phyloP scores from a whole-genome alignment of 2,113 vertebrate species.

The Glareola pratincola region DNA sequence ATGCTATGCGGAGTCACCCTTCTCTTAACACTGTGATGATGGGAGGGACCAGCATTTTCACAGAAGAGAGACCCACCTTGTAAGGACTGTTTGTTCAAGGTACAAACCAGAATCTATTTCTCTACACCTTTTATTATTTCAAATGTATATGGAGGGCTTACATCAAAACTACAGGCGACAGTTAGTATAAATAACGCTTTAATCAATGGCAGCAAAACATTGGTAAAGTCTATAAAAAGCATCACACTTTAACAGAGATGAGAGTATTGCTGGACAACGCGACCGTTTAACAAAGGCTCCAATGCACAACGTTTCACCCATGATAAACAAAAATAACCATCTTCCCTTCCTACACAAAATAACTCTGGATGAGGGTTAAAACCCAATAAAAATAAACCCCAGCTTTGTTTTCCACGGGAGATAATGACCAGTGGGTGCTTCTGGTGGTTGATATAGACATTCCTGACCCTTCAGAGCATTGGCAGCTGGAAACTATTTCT shows the following conservation, averaged over 20 bases:
- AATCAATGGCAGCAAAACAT: conserved; percentile 75
- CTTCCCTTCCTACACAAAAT: neutral
- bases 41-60: conserved; percentile 29
- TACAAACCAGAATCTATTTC: conserved; percentile 64
- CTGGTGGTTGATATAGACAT: neutral
- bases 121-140: conserved; percentile 73
- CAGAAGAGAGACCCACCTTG: conserved; percentile 9
- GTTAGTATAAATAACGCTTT: conserved; percentile 79
- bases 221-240: conserved; percentile 67
- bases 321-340: conserved; percentile 16
- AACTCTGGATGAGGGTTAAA: neutral
- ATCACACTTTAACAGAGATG: conserved; percentile 60
- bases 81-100: conserved; percentile 60
- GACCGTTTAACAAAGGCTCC: conserved; percentile 65
- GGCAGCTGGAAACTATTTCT: conserved; percentile 49
- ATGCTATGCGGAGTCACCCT: conserved; percentile 30
- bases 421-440: conserved; percentile 12
- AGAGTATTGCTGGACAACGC: conserved; percentile 55
- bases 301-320: conserved; percentile 19
- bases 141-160: conserved; percentile 63
- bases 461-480: neutral
- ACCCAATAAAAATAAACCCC: neutral
- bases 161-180: conserved; percentile 76
- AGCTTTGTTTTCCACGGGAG: conserved; percentile 23
- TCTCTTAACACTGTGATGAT: conserved; percentile 42